These are phyloP conservation scores for Nephrotoma appendiculata DNA, from an alignment of 2,888 invertebrate species.

Conservation along the genomic window DNA sequence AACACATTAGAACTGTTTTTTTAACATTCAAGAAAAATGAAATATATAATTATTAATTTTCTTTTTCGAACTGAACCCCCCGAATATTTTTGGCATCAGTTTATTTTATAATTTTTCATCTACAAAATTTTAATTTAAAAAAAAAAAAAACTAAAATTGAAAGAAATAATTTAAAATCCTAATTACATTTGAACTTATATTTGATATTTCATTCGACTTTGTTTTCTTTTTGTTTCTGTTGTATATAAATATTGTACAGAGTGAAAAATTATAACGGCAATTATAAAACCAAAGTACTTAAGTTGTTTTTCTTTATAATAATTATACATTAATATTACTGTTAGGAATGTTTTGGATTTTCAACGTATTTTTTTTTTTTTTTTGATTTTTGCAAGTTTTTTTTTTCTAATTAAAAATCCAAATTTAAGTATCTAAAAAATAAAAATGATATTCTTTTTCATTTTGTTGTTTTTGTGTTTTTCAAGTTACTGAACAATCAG, in stretches of 20 bases:
- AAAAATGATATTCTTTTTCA: neutral
- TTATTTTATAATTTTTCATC: neutral
- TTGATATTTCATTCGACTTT: neutral
- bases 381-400: neutral
- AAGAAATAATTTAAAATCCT: neutral
- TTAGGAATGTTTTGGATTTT: constrained; percentile 4
- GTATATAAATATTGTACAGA: neutral
- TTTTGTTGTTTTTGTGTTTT: neutral
- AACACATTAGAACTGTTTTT: neutral
- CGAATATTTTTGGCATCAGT: neutral
- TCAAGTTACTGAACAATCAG: neutral
- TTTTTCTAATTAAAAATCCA: neutral
- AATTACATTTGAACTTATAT: neutral
- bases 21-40: neutral
- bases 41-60: neutral
- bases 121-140: neutral
- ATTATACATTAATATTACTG: neutral
- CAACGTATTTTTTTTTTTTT: neutral
- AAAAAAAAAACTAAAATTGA: neutral
- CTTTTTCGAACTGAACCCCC: neutral
- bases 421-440: constrained; percentile 3
- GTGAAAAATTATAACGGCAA: neutral
- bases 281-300: neutral
- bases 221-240: neutral
- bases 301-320: neutral